Percentiles rank a stretch among this genome's conserved stretches.
These are phyloP conservation scores for Donacobius atricapilla DNA, from an alignment of 2,113 vertebrate genomes.

Conservation along the genomic window DNA sequence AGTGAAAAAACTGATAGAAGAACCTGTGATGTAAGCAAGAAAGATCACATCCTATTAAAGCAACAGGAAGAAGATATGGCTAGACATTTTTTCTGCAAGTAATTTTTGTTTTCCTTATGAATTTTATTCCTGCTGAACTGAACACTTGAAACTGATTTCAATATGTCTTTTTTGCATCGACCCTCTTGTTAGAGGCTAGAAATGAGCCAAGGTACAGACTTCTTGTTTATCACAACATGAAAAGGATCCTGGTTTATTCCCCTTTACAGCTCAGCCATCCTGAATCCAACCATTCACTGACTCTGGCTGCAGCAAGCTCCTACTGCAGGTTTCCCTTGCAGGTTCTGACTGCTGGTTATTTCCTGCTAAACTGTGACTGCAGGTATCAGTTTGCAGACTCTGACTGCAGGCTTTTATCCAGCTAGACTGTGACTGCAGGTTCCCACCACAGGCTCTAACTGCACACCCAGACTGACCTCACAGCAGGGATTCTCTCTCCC, in stretches of 20 bases:
- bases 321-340: not conserved
- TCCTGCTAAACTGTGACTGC: not conserved
- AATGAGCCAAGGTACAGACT: not conserved
- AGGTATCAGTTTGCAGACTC: not conserved
- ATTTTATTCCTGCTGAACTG: not conserved
- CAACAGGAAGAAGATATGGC: not conserved
- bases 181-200: not conserved
- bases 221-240: not conserved
- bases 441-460: not conserved
- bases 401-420: not conserved
- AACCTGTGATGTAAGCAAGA: not conserved
- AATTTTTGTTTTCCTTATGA: not conserved
- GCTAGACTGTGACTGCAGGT: not conserved
- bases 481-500: not conserved
- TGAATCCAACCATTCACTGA: not conserved
- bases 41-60: not conserved
- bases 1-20: not conserved
- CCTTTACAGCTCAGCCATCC: not conserved
- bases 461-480: not conserved
- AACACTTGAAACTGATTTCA: not conserved
- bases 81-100: not conserved
- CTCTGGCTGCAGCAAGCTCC: not conserved
- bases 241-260: not conserved
- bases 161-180: not conserved
- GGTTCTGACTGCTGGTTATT: not conserved